Evolutionary conservation across 2,113 vertebrate genomes (phyloP).

Genomic region (Trematocara macrostoma): DNA sequence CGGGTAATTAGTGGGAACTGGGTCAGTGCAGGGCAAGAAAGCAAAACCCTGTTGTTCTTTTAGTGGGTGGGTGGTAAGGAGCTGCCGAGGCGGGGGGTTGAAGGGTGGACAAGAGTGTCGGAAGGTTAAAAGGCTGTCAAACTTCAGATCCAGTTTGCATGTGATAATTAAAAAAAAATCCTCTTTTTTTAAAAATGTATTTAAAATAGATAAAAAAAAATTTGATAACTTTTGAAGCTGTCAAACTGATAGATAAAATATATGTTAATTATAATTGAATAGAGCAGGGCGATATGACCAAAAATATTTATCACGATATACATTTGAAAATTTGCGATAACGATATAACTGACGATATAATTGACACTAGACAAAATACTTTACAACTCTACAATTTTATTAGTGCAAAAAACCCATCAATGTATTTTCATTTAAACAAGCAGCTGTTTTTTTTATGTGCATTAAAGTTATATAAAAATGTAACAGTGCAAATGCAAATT

Average conservation of each 20-base stretch:
- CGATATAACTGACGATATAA: too few species aligned
- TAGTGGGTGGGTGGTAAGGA: constrained; percentile 44
- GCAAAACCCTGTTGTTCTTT: constrained; percentile 51
- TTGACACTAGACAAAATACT: too few species aligned
- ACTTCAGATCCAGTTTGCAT: not conserved
- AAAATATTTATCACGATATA: too few species aligned
- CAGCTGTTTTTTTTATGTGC: too few species aligned
- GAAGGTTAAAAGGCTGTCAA: constrained; percentile 60
- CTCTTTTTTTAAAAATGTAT: not conserved
- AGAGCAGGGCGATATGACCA: too few species aligned
- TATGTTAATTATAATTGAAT: not conserved
- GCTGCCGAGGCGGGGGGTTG: not conserved
- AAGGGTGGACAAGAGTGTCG: not conserved
- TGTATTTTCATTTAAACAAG: too few species aligned
- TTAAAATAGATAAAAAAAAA: not conserved
- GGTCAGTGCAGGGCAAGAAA: constrained; percentile 72
- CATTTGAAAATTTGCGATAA: too few species aligned
- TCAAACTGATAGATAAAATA: not conserved
- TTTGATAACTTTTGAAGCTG: not conserved
- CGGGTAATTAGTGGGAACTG: constrained; percentile 71
- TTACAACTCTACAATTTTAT: too few species aligned
- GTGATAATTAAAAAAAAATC: not conserved
- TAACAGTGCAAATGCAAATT: too few species aligned
- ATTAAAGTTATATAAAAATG: too few species aligned
- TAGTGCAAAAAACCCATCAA: too few species aligned